Evolutionary conservation across 2,797 vertebrate genomes (phyloP).

Genomic region (Malurus leucopterus): DNA sequence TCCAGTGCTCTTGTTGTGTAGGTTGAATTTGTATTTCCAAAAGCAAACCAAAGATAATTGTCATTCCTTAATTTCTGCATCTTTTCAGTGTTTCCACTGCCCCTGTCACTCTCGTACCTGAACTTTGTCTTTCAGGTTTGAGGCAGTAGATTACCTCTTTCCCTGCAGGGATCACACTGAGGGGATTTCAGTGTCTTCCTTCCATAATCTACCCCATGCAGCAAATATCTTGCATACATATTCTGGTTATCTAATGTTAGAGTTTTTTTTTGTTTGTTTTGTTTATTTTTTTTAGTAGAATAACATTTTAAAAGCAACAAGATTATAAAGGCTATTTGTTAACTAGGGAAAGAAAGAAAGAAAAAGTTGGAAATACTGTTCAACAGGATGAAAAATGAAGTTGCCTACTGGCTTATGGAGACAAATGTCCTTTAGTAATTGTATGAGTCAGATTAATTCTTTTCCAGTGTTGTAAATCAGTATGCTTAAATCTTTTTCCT

Average conservation of each 20-base stretch:
- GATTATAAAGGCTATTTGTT: neutral
- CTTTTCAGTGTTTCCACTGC: neutral
- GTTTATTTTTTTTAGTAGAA: neutral
- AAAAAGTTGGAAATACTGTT: neutral
- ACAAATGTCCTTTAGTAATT: conserved; percentile 13
- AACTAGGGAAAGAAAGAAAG: neutral
- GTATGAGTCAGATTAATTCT: conserved; percentile 36
- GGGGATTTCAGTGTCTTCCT: neutral
- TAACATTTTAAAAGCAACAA: neutral
- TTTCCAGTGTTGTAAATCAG: neutral
- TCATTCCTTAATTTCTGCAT: neutral
- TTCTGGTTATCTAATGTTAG: neutral
- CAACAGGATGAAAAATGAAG: conserved; percentile 1
- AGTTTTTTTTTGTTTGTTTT: neutral
- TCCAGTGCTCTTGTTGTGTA: neutral
- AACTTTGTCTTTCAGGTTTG: neutral
- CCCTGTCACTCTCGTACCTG: neutral
- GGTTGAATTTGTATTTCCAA: neutral
- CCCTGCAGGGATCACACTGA: neutral
- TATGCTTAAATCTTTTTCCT: neutral
- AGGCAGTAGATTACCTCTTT: neutral
- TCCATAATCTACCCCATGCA: neutral
- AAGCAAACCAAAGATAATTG: neutral
- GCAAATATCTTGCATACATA: neutral
- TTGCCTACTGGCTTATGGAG: neutral